Conservation (phyloP, 2,888 invertebrate genomes). For the Hetaerina titia region DNA sequence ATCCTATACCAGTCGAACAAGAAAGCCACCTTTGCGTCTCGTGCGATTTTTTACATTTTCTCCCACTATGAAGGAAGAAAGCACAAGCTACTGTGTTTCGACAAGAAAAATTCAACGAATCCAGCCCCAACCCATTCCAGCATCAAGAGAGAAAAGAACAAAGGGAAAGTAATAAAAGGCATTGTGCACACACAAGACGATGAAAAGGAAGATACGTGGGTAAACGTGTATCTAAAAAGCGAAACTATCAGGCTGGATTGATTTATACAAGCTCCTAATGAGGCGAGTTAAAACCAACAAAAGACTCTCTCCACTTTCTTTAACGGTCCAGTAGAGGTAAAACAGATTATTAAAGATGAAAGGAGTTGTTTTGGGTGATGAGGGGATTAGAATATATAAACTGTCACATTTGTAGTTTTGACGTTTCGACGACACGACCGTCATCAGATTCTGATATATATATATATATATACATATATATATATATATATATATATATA, state of each 20-base stretch:
- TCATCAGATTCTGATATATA: no score
- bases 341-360: constrained; percentile 27
- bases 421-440: no score
- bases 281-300: not conserved
- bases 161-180: not conserved
- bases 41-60: not conserved
- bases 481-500: no score
- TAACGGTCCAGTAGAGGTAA: not conserved
- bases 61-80: not conserved
- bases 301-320: not conserved
- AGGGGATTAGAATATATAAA: not conserved
- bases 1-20: no score
- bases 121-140: not conserved
- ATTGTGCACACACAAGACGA: not conserved
- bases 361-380: not conserved
- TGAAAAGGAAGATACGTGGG: not conserved
- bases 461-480: no score
- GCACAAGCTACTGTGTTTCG: not conserved
- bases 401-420: no score
- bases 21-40: no score
- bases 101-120: not conserved
- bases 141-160: not conserved
- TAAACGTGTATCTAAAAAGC: not conserved
- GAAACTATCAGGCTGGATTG: not conserved
- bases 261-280: constrained; percentile 19